A percentile compares a stretch with the other conserved stretches of the same genome.
Conservation (phyloP, 2,797 vertebrate species). For the Malacoraja senta region DNA sequence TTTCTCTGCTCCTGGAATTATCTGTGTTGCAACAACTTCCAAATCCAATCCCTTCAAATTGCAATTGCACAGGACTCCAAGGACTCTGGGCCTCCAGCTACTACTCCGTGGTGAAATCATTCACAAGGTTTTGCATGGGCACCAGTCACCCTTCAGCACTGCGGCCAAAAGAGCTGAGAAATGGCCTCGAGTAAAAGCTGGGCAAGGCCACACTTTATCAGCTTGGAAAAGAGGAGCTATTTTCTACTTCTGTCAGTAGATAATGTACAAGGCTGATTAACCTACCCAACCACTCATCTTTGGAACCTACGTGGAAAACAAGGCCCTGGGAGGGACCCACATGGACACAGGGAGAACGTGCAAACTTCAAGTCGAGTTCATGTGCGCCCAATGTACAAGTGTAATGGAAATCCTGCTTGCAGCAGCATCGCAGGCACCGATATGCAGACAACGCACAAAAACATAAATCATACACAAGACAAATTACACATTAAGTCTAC, state of each 20-base stretch:
- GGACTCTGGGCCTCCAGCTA: neutral
- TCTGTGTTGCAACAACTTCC: neutral
- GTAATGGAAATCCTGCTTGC: too few relatives aligned
- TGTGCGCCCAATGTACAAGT: too few relatives aligned
- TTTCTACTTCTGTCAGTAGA: neutral
- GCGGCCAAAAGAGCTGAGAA: neutral
- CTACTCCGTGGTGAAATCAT: neutral
- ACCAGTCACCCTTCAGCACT: neutral
- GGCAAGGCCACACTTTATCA: neutral
- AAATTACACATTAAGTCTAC: too few relatives aligned
- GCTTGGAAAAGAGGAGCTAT: neutral
- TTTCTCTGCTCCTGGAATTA: neutral
- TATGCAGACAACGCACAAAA: too few relatives aligned
- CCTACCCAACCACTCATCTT: too few relatives aligned
- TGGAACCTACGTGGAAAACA: too few relatives aligned
- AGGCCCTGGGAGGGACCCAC: too few relatives aligned
- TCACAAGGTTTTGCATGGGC: neutral
- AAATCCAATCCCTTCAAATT: neutral
- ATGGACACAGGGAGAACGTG: too few relatives aligned
- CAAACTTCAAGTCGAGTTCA: too few relatives aligned
- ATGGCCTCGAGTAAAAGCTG: neutral
- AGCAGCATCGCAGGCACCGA: too few relatives aligned
- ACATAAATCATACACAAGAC: too few relatives aligned
- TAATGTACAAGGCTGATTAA: too few relatives aligned
- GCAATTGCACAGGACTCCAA: neutral